Evolutionary conservation across 2,113 vertebrate species (phyloP), one percentile per base, ranked within the genome.

Genomic region (Cinclus cinclus): DNA sequence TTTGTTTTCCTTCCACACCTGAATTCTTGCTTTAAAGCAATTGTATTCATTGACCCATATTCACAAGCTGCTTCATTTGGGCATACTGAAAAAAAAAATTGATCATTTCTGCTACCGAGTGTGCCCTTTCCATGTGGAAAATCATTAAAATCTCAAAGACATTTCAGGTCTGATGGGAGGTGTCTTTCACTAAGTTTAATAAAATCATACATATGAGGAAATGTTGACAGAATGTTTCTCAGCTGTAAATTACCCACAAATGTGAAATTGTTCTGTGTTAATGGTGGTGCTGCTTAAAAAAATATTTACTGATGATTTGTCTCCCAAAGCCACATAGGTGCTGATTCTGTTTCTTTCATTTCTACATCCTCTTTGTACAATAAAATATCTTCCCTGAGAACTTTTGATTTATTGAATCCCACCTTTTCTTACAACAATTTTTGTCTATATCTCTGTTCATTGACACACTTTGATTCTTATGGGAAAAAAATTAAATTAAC

Each of bases 161-260:
- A 5, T 74, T 78, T 92, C 89, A 91, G 74, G 69, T 76, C 73
- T 87, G 89, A 94, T 62, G 87, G 87, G 84, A 89, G 58, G 62
- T 79, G 87, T 94, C 95, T 97, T 95, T 95, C 91, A 87, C 81
- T 87, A 76, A 69, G 70, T 68, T 94, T 92, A 92, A 95, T 91
- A 89, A 94, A 95, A 53, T 56, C 62, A 82, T 30, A 52, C 25
- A 68, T 88, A 89, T 91, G 55, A 95, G 49, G 59, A 96, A 87
- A 95, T 52, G 47, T 50, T 90, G 89, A 94, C 74, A 95, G 87
- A 94, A 87, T 55, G 42, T 91, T 92, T 86, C 55, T 83, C 74
- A 85, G 74, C 64, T 89, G 70, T 46, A 94, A 95, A 89, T 94
- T 79, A 92, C 59, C 74, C 87, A 83, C 78, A 87, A 94, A 95